A percentile compares a stretch with the other conserved stretches of the same genome.
phyloP scores from a whole-genome alignment of 2,797 vertebrate species.

The Tachyglossus aculeatus region DNA sequence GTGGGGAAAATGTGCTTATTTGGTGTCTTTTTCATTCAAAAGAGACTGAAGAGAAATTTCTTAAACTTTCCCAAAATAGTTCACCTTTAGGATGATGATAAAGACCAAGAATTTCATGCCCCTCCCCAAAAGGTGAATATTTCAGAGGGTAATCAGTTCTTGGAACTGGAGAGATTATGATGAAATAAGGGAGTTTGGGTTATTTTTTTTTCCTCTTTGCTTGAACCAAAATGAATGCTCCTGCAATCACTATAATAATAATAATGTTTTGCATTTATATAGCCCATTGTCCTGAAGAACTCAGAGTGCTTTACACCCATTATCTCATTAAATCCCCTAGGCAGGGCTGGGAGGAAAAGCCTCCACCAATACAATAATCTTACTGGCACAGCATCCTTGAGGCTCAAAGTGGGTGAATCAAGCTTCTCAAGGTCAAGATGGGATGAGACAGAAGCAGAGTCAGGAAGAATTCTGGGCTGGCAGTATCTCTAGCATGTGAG shows the following conservation, averaged over 20 bases:
- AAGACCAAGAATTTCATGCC: conserved; percentile 30
- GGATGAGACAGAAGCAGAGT: too few species aligned
- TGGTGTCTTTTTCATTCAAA: conserved; percentile 39
- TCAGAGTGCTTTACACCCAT: conserved; percentile 53
- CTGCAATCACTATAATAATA: conserved; percentile 43
- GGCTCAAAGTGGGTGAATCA: not conserved
- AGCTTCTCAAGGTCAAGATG: not conserved
- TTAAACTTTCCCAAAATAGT: conserved; percentile 41
- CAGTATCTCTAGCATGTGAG: too few species aligned
- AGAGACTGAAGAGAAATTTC: conserved; percentile 40
- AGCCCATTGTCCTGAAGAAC: conserved; percentile 31
- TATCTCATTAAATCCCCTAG: conserved; percentile 57
- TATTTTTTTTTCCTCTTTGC: not conserved
- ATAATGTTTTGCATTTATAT: conserved; percentile 50
- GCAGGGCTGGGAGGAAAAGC: conserved; percentile 23
- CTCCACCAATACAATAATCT: too few species aligned
- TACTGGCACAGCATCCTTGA: conserved; percentile 36
- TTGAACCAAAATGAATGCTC: conserved; percentile 31
- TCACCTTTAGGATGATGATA: conserved; percentile 31
- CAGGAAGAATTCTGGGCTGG: too few species aligned
- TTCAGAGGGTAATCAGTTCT: conserved; percentile 31
- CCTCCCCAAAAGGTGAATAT: conserved; percentile 12
- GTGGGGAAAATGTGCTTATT: conserved; percentile 42
- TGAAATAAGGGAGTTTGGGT: conserved; percentile 12
- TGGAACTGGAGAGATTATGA: conserved; percentile 31